phyloP scores from a whole-genome alignment of 1,140 invertebrate genomes.

The Hyles euphorbiae region DNA sequence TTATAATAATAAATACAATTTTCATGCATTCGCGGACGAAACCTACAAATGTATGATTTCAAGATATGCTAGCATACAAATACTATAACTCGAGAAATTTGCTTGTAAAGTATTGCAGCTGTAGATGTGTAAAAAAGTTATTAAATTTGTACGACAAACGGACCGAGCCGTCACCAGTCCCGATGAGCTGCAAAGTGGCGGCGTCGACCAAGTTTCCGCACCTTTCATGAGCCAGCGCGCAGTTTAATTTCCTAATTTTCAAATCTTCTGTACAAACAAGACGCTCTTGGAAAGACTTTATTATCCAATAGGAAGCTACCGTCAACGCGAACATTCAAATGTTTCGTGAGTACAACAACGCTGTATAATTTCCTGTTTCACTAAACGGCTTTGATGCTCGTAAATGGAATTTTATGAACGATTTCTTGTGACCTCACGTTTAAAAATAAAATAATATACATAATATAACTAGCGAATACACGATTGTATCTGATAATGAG shows the following conservation, averaged over 20 bases:
- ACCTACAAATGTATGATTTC: too few species aligned
- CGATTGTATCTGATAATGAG: too few species aligned
- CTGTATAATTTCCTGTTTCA: conserved; percentile 66
- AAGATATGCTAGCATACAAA: too few species aligned
- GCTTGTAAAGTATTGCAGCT: neutral
- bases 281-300: conserved; percentile 48
- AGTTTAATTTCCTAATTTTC: conserved; percentile 70
- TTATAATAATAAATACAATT: conserved; percentile 61
- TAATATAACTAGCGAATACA: too few species aligned
- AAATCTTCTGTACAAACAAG: conserved; percentile 50
- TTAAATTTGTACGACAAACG: too few species aligned
- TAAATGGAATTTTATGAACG: conserved; percentile 39
- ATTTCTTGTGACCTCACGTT: too few species aligned
- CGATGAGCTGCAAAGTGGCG: conserved; percentile 12
- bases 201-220: conserved; percentile 36
- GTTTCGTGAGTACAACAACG: conserved; percentile 47
- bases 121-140: too few species aligned
- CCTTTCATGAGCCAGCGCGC: conserved; percentile 44
- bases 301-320: conserved; percentile 68
- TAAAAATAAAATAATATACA: too few species aligned
- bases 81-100: neutral
- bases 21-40: conserved; percentile 23
- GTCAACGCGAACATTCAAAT: conserved; percentile 52
- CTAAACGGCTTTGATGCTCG: conserved; percentile 54
- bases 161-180: too few species aligned